Base-by-base conservation (phyloP, 2,888 invertebrate species). In the Xanthorhoe spadicearia region DNA sequence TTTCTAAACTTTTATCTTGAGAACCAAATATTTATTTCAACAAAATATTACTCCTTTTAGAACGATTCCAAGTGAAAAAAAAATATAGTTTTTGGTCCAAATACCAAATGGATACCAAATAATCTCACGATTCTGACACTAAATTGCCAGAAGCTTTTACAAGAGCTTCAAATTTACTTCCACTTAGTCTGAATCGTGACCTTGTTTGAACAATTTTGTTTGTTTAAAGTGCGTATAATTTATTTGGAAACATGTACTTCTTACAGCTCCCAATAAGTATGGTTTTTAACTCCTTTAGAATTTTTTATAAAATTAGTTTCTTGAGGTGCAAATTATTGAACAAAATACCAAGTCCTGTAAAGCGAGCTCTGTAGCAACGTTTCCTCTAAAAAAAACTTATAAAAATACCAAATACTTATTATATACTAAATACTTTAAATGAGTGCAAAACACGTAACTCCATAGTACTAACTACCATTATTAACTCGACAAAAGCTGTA, bases 191-290 rank as follows among this genome's bases (percentile, higher is more conserved):
- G 68, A 76, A 71, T 79, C 74, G 73, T 78, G 82, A 79, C 84
- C 84, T 83, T 82, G 77, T 81, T 83, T 75, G 77, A 78, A 72
- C 76, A 74, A 65, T 70, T 82, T 83, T 75, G 74, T 78, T 82
- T 68, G 73, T 69, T 72, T 75, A 79, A 81, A 79, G 74, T 83
- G 80, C 80, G 79, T 79, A 69, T 74, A 76, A 82, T 84, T 80
- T 68, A 74, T 74, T 74, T 77, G 75, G 77, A 57, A 38, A 46
- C 7, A 46, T 18, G 7, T n/a, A n/a, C n/a, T 28, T 5, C n/a
- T 32, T 9, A 75, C 17, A 43, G n/a, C 49, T 17, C 32, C 23
- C 32, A 32, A 32, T 32, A 7, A 32, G 32, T 32, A 13, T 13
- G 43, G 13, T 43, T 43, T 5, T 10, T 13, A 13, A 43, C 3